Conservation (phyloP, 1,140 invertebrate species). For the Plodia interpunctella region DNA sequence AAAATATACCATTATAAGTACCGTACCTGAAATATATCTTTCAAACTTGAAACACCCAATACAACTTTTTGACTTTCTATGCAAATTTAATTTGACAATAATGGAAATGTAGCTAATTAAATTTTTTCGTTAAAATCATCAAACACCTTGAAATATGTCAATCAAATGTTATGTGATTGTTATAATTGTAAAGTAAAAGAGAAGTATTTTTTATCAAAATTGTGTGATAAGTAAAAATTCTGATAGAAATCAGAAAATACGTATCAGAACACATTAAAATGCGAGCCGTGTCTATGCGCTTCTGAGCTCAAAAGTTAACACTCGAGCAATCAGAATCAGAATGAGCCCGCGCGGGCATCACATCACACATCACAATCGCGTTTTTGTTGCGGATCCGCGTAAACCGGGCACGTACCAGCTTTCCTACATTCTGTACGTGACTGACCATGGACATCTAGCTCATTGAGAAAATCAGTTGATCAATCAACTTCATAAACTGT, state of each 20-base stretch:
- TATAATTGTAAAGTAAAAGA: no score
- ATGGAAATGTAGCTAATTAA: no score
- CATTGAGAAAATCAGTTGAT: background rate
- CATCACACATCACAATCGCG: constrained; percentile 39
- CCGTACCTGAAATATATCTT: no score
- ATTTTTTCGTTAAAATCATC: background rate
- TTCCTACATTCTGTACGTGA: constrained; percentile 49
- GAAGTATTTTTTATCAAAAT: no score
- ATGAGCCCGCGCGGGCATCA: constrained; percentile 47
- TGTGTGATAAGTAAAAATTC: no score
- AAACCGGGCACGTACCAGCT: constrained; percentile 56
- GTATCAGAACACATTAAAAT: background rate
- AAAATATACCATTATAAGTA: no score
- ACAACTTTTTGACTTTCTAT: no score
- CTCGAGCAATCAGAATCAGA: constrained; percentile 55
- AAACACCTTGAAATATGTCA: no score
- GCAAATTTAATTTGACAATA: no score
- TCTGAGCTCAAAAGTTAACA: constrained; percentile 15
- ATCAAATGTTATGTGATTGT: no score
- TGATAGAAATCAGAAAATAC: background rate
- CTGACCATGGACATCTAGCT: constrained; percentile 11
- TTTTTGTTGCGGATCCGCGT: constrained; percentile 43
- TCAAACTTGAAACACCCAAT: no score
- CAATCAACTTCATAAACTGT: no score
- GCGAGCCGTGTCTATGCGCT: constrained; percentile 17